Evolutionary conservation across 1,140 invertebrate species (phyloP), one percentile per base, ranked within the genome.

Genomic region (Bombus breviceps): DNA sequence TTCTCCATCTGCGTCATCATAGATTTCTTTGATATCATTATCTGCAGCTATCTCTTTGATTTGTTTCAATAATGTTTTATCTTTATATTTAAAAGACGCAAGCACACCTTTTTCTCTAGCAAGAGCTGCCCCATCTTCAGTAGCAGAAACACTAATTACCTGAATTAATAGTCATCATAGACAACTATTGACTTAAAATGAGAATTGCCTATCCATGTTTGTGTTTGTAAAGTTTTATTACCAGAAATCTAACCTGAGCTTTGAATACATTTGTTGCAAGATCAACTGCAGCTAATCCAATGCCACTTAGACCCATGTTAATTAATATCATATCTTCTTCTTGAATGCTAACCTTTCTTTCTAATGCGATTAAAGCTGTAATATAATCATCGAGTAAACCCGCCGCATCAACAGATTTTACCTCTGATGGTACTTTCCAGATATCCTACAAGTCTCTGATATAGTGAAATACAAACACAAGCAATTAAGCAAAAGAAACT

Each of bases 231-330:
- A 13, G 41, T 32, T 41, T 64, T 47, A 41, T 32, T 12, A 12
- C 41, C 68, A 53, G 18, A 10, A 18, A 62, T 68, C 53, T 64
- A 64, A 96, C 96, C 93, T 96, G 95, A 32, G 96, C 94, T 92
- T 95, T 95, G 89, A 96, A 97, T 47, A 97, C 95, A 93, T 96
- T 96, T 53, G 95, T 95, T 32, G 96, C 96, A 75, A 97, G 92
- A 93, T 97, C 97, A 34, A 97, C 95, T 25, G 96, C 96, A 78
- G 97, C 96, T 75, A 96, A 91, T 43, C 96, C 96, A 83, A 96
- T 92, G 22, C 96, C 95, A 47, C 96, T 96, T 72, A 96, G 94
- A 59, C 96, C 96, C 37, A 96, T 96, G 84, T 96, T 97, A 39
- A 97, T 94, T 25, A 96, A 85, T 32, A 97, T 93, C 53, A 94